Evolutionary conservation across 2,888 invertebrate genomes (phyloP), one percentile per base, ranked within the genome.

Genomic region (Ormyrus labotus): DNA sequence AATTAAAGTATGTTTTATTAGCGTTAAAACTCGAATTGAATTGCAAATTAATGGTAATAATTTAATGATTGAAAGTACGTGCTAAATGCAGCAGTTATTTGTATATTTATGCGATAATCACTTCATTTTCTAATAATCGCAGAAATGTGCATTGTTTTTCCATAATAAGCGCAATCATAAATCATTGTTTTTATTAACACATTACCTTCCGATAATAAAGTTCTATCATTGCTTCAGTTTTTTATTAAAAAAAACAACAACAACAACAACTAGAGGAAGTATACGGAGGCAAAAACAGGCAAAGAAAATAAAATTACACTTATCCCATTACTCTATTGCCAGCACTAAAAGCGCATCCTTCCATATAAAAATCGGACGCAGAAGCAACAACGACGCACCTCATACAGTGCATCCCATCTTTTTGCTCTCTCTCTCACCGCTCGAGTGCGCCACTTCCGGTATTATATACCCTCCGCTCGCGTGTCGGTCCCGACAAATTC

Each of bases 401-500:
- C 57, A 57, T 13, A 0, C n/a, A 5, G 11, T 7, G 34, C 34
- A 34, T 34, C 34, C 34, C 48, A 70, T 48, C 57, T 69, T 55
- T 58, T 13, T 51, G 34, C 61, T 61, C 50, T 53, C 53, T 57
- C 45, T 4, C 11, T n/a, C 11, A 9, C 63, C 57, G 51, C 64
- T 8, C 5, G 64, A 76, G 55, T 11, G n/a, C 47, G 10, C 50
- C 11, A n/a, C 34, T 34, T 34, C 34, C 34, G 34, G 34, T 34
- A 34, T 34, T 34, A 34, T 34, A 34, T 34, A 34, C 34, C 34
- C 34, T 34, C 34, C 34, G 4, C 34, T 34, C 67, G 61, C 48
- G 68, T 34, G 47, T 61, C 19, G 50, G 63, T 34, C 51, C 72
- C 34, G 51, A 45, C 8, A 61, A 72, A 61, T 72, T 13, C 53